Conservation (phyloP, 2,113 vertebrate species). For the Isurus oxyrinchus region DNA sequence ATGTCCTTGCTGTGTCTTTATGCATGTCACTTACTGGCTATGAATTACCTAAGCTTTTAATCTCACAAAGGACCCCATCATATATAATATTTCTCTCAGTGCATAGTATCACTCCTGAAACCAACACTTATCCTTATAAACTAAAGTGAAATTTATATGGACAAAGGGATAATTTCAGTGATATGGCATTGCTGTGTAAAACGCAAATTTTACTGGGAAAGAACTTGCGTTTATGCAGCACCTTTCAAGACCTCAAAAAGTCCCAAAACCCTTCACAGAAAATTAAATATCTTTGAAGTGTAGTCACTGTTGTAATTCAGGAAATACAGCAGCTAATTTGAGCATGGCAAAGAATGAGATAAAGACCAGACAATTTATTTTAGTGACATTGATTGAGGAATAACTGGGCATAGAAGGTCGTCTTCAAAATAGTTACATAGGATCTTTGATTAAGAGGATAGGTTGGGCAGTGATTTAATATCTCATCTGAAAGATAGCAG, state of each 20-base stretch:
- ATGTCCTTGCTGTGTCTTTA: not conserved
- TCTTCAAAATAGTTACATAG: not conserved
- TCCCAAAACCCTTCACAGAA: too few species aligned
- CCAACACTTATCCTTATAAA: not conserved
- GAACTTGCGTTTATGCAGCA: not conserved
- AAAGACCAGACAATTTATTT: not conserved
- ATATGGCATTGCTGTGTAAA: not conserved
- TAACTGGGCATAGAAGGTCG: too few species aligned
- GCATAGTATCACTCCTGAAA: not conserved
- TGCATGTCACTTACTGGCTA: not conserved
- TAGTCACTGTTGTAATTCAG: too few species aligned
- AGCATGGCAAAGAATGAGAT: not conserved
- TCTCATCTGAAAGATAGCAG: not conserved
- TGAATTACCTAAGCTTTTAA: not conserved
- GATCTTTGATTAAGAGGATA: not conserved
- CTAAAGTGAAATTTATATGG: not conserved
- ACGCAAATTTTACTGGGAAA: not conserved
- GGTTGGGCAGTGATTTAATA: not conserved
- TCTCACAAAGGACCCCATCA: not conserved
- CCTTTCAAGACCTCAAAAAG: not conserved
- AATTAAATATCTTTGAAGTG: too few species aligned
- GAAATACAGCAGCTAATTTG: too few species aligned
- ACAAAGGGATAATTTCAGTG: not conserved
- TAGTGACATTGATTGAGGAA: not conserved
- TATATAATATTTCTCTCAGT: not conserved